Evolutionary conservation across 1,140 invertebrate species (phyloP), one percentile per base, ranked within the genome.

Genomic region (Polypedilum pembai): DNA sequence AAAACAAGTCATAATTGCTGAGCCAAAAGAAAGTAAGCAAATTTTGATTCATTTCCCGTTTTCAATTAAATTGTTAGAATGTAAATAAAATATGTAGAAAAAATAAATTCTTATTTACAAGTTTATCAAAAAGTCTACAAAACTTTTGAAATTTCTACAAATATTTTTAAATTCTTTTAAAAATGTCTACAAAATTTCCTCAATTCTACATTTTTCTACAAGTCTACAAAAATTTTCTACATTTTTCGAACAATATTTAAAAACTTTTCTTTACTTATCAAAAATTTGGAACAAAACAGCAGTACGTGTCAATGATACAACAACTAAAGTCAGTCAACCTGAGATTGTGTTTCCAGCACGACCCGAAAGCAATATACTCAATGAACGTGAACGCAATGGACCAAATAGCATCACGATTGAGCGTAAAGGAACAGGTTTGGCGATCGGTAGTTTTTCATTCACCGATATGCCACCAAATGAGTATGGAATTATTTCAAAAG

Each of bases 21-120:
- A 82, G 75, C 78, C 81, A 73, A 82, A 80, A 78, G 81, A 82
- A 79, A 82, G 81, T 82, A 80, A 82, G 81, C 82, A 18, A 18
- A 21, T 12, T 20, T 10, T 73, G 3, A 33, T 73, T 2, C 10
- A 3, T 33, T 33, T 3, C 24, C 10, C n/a, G 7, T 20, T 72
- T 10, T 72, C 8, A 18, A 21, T 21, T n/a, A n/a, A n/a, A n/a
- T n/a, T n/a, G n/a, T n/a, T n/a, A n/a, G n/a, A n/a, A n/a, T n/a
- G n/a, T n/a, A n/a, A n/a, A n/a, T n/a, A n/a, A n/a, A n/a, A n/a
- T n/a, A n/a, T n/a, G n/a, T n/a, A n/a, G n/a, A n/a, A n/a, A n/a
- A n/a, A n/a, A n/a, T n/a, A n/a, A n/a, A n/a, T n/a, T n/a, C n/a
- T n/a, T n/a, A n/a, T n/a, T n/a, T n/a, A n/a, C n/a, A n/a, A n/a